Conservation (phyloP, 2,113 vertebrate species). For the Centropus bengalensis region DNA sequence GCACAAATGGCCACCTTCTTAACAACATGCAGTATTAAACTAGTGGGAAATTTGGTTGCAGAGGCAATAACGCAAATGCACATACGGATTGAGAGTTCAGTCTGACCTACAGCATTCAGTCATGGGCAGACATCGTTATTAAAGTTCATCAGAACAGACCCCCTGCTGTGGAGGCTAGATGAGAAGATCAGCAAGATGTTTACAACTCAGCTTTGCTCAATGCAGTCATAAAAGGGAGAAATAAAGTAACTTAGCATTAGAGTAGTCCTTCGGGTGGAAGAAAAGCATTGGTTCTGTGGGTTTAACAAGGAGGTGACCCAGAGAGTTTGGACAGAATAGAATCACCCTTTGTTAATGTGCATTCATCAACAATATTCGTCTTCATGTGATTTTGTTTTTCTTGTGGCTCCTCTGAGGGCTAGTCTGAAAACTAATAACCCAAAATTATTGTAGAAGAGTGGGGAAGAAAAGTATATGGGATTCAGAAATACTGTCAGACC, state of each 20-base stretch:
- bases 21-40: not conserved
- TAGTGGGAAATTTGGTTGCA: not conserved
- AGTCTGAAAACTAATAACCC: not conserved
- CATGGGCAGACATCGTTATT: not conserved
- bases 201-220: not conserved
- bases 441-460: not conserved
- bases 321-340: not conserved
- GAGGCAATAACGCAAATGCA: not conserved
- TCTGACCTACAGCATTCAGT: not conserved
- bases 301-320: not conserved
- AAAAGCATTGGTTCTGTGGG: not conserved
- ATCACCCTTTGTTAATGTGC: not conserved
- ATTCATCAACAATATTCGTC: not conserved
- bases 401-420: not conserved
- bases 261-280: not conserved
- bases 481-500: not conserved
- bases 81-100: not conserved
- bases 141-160: not conserved
- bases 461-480: not conserved
- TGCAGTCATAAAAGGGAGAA: not conserved
- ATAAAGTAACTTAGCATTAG: not conserved
- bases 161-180: not conserved
- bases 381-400: not conserved
- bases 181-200: not conserved
- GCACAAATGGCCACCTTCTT: not conserved